phyloP scores from a whole-genome alignment of 1,140 invertebrate genomes.

The Drosophila lacteicornis region DNA sequence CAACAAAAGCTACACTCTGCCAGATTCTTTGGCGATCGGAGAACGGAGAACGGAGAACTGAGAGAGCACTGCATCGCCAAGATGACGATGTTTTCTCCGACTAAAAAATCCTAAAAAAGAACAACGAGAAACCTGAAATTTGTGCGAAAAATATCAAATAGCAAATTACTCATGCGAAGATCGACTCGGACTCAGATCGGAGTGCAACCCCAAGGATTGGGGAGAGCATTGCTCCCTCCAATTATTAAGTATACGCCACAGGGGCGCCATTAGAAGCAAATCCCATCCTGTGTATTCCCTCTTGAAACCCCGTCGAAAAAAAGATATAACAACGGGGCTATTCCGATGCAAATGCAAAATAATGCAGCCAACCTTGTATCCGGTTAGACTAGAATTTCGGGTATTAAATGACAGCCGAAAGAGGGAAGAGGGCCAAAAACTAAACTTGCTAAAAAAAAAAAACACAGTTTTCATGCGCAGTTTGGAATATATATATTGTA shows the following conservation, averaged over 20 bases:
- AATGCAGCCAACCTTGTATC: conserved; percentile 84
- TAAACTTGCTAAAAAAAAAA: conserved; percentile 61
- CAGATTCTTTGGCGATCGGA: conserved; percentile 47
- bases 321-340: neutral
- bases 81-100: conserved; percentile 19
- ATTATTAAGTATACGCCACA: conserved; percentile 42
- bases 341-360: conserved; percentile 72
- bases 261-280: neutral
- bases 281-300: too few species aligned
- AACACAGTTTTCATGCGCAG: conserved; percentile 30
- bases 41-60: neutral
- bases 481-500: conserved; percentile 15
- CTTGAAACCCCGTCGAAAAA: too few species aligned
- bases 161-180: conserved; percentile 76
- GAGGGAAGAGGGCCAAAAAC: conserved; percentile 60
- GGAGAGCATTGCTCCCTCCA: neutral
- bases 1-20: conserved; percentile 36
- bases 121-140: conserved; percentile 44
- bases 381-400: conserved; percentile 84
- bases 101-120: conserved; percentile 1
- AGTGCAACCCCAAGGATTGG: neutral
- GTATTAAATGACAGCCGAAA: conserved; percentile 75
- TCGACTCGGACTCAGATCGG: neutral
- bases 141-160: conserved; percentile 71
- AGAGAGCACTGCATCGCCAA: conserved; percentile 40